Evolutionary conservation across 2,113 vertebrate genomes (phyloP), one percentile per base, ranked within the genome.

Genomic region (Perccottus glenii): DNA sequence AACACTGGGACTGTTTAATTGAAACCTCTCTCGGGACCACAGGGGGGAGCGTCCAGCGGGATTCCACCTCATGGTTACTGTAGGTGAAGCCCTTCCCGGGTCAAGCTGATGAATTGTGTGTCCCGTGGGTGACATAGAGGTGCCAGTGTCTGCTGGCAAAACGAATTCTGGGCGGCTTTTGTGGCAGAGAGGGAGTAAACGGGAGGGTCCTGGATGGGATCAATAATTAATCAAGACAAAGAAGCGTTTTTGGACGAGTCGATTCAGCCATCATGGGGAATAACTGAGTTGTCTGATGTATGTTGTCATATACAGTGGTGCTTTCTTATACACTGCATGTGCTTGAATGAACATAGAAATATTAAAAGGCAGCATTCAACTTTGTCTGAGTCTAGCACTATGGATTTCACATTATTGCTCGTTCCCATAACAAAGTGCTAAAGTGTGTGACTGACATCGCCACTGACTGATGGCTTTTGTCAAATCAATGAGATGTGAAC

Each of bases 211-310:
- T 67, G 46, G 57, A 12, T 77, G 72, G 89, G 86, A 93, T 93
- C 88, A 87, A 80, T 90, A 90, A 91, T 93, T 92, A 90, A 92
- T 92, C 81, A 85, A 79, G 89, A 84, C 80, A 77, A 89, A 86
- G 90, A 89, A 88, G 70, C 77, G 58, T 85, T 85, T 62, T 53
- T 71, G 78, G 87, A 87, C 71, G 75, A 78, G 76, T 76, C 76
- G 87, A 77, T 73, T 85, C 85, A 76, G 51, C 60, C 79, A 73
- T 81, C 59, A 49, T 79, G 42, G 55, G 6, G 51, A 36, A 38
- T n/a, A n/a, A n/a, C n/a, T n/a, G n/a, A n/a, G 53, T 40, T 36
- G 51, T 55, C 7, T 38, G 36, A 38, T 38, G 6, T 5, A 38
- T 38, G 36, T 38, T 38, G 36, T 38, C 36, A 38, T 38, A 38